Evolutionary conservation across 2,113 vertebrate species (phyloP).

Genomic region (Mugil cephalus): DNA sequence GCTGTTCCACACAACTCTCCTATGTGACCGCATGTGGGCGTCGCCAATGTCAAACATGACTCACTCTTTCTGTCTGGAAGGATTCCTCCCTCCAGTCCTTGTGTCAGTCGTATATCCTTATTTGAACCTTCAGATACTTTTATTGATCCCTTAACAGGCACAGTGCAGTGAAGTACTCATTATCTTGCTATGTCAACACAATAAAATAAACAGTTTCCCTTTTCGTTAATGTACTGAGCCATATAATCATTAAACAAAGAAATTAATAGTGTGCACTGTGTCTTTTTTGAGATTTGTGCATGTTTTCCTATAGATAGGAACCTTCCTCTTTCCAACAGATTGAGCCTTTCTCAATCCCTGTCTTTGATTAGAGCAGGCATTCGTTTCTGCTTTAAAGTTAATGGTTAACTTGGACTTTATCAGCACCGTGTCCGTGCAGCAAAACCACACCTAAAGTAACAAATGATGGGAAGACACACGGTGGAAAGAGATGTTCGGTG

Average conservation of each 20-base stretch:
- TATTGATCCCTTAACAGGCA: constrained; percentile 9
- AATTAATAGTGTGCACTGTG: not conserved
- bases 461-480: constrained; percentile 4
- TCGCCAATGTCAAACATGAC: constrained; percentile 60
- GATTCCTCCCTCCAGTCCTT: constrained; percentile 37
- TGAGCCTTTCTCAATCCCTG: constrained; percentile 13
- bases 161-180: not conserved
- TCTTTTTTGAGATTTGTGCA: not conserved
- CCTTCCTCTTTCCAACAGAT: constrained; percentile 9
- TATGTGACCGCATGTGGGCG: constrained; percentile 49
- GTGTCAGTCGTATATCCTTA: constrained; percentile 21
- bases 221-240: constrained; percentile 54
- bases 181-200: constrained; percentile 27
- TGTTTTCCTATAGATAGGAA: constrained; percentile 1
- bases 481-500: not conserved
- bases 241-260: constrained; percentile 15
- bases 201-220: constrained; percentile 18
- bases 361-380: constrained; percentile 14
- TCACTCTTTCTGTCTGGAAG: constrained; percentile 74
- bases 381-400: constrained; percentile 53
- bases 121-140: constrained; percentile 38
- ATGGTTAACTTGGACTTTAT: constrained; percentile 63
- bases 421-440: not conserved
- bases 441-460: not conserved
- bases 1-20: constrained; percentile 8